Evolutionary conservation across 2,888 invertebrate genomes (phyloP).

Genomic region (Amblyteles armatorius): DNA sequence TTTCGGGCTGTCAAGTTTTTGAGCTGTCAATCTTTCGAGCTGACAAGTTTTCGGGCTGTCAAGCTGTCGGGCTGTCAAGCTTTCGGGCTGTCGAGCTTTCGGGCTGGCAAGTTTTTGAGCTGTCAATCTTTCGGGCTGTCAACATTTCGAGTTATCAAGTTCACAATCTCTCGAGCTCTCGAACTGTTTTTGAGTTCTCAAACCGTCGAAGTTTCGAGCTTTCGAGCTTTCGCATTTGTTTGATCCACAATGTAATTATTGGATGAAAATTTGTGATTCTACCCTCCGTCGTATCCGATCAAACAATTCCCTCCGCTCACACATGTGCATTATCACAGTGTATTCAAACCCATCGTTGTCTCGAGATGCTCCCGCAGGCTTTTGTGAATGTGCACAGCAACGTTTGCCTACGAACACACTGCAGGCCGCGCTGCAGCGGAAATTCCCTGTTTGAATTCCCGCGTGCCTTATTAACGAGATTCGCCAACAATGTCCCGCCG

Average conservation of each 20-base stretch:
- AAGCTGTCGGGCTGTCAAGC: neutral
- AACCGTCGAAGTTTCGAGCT: neutral
- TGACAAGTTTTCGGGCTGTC: too few relatives aligned
- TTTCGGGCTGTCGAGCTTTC: neutral
- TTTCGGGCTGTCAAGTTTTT: neutral
- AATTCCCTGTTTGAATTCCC: constrained; percentile 31
- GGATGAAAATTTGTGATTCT: neutral
- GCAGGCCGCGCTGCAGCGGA: neutral
- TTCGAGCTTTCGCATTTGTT: constrained; percentile 2
- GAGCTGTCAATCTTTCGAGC: too few relatives aligned
- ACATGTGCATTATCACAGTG: too few relatives aligned
- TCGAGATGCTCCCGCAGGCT: neutral
- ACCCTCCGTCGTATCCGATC: neutral
- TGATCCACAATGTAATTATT: neutral
- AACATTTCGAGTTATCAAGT: too few relatives aligned
- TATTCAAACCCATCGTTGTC: neutral
- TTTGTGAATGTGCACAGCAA: constrained; percentile 8
- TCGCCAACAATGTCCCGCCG: constrained; percentile 57
- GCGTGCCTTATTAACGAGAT: constrained; percentile 65
- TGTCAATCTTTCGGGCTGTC: neutral
- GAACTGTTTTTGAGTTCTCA: too few relatives aligned
- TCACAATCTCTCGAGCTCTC: too few relatives aligned
- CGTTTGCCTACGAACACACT: constrained; percentile 6
- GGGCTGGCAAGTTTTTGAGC: neutral
- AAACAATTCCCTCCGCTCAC: neutral